Conservation (phyloP, 2,888 invertebrate species). For the Iselma pallidipennis region DNA sequence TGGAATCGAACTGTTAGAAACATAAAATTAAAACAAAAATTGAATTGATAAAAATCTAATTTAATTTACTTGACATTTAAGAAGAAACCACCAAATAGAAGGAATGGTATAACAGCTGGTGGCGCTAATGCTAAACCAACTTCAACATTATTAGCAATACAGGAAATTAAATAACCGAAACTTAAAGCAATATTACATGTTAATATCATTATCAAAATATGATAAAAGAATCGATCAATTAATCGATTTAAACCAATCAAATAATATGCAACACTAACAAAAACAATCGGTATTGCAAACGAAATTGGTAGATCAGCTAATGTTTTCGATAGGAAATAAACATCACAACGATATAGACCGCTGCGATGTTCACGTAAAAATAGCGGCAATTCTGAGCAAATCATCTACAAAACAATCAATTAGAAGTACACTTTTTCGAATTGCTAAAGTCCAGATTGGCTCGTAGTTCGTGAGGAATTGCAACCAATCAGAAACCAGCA, state of each 20-base stretch:
- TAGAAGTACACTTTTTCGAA: not conserved
- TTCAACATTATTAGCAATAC: conserved; percentile 78
- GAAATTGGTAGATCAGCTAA: conserved; percentile 88
- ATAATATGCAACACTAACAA: conserved; percentile 83
- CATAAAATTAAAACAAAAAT: conserved; percentile 65
- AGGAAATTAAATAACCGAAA: conserved; percentile 91
- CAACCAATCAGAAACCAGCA: no score
- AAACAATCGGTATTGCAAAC: conserved; percentile 78
- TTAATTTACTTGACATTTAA: conserved; percentile 78
- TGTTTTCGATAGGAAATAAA: conserved; percentile 90
- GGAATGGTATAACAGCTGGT: conserved; percentile 88
- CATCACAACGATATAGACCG: conserved; percentile 88
- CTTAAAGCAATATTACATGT: conserved; percentile 88
- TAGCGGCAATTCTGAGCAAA: conserved; percentile 86
- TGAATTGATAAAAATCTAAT: conserved; percentile 64
- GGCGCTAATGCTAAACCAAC: conserved; percentile 92
- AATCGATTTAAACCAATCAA: conserved; percentile 82
- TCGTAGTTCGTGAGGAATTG: no score
- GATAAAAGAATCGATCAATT: conserved; percentile 69
- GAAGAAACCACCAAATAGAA: conserved; percentile 96
- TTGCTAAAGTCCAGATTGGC: no score
- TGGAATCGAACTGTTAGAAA: conserved; percentile 80
- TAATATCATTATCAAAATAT: conserved; percentile 76
- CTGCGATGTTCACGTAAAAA: conserved; percentile 87
- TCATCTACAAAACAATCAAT: conserved; percentile 65